Evolutionary conservation across 2,113 vertebrate genomes (phyloP), one percentile per base, ranked within the genome.

Genomic region (Cyprinodon brontotheroides): DNA sequence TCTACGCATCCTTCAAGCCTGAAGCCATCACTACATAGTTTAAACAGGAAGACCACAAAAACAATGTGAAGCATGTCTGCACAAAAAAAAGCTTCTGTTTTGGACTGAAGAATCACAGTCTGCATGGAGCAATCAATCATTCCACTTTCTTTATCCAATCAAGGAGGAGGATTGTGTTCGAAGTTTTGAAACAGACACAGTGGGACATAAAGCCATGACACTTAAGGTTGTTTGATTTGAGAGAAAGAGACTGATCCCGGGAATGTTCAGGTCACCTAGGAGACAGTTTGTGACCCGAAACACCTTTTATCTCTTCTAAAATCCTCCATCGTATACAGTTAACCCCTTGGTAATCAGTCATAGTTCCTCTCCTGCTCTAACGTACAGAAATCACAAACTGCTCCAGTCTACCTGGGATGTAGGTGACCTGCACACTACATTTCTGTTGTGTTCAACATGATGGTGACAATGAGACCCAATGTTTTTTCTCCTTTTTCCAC

Each of bases 401-500:
- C 72, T 65, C 3, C 17, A 36, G 47, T 61, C 61, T 70, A 74
- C 82, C 80, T 88, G 74, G 65, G 74, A 61, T 74, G 48, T 70
- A 86, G 82, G 83, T 87, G 89, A 78, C 70, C 57, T 76, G 45
- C 77, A 75, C 72, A 4, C 65, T 78, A 72, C 64, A 65, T 78
- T 71, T 74, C 70, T 83, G 79, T 86, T 75, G 78, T 90, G 78
- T 80, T 85, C 81, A 87, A 79, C 80, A 78, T 87, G 72, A 68
- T 77, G 75, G 59, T 79, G 80, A 64, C 43, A 70, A 83, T 50
- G 80, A 89, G 79, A 91, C 83, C 83, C 85, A 72, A 72, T 88
- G 92, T 89, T 86, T 74, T 88, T 75, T 79, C 80, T 88, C 83
- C 75, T 92, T 94, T 29, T 95, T 93, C 75, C 91, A 93, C 90